These are phyloP conservation scores for Allygus modestus DNA, from an alignment of 2,888 invertebrate genomes.

Conservation along the genomic window DNA sequence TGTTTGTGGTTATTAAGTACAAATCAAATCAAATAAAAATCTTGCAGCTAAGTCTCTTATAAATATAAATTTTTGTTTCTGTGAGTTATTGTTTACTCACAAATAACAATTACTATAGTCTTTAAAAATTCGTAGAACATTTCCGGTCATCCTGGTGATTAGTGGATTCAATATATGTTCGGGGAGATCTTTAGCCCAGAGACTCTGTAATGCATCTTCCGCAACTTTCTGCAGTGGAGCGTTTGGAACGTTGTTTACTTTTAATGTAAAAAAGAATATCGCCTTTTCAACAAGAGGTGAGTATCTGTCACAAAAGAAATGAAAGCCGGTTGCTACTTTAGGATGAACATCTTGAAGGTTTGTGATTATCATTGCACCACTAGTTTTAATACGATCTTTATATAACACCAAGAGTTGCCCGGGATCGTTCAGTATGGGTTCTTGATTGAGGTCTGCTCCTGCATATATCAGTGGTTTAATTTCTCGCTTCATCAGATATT, in stretches of 20 bases:
- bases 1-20: no score
- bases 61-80: no score
- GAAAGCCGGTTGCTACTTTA: slow-evolving; percentile 25
- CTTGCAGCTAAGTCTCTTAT: no score
- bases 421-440: background rate
- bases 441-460: slow-evolving; percentile 17
- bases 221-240: background rate
- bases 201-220: background rate
- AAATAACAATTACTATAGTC: background rate
- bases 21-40: no score
- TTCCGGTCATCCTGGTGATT: slow-evolving; percentile 42
- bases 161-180: slow-evolving; percentile 20
- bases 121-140: slow-evolving; percentile 20
- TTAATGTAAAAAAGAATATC: slow-evolving; percentile 50
- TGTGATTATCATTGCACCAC: slow-evolving; percentile 29
- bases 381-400: background rate
- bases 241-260: background rate
- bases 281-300: slow-evolving; percentile 49
- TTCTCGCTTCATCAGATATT: slow-evolving; percentile 2
- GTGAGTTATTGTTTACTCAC: no score
- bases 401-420: background rate
- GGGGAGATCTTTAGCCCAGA: slow-evolving; percentile 12
- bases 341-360: slow-evolving; percentile 32
- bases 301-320: slow-evolving; percentile 55
- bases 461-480: background rate